Evolutionary conservation across 2,888 invertebrate species (phyloP).

Genomic region (Megaustenia siamemsis): DNA sequence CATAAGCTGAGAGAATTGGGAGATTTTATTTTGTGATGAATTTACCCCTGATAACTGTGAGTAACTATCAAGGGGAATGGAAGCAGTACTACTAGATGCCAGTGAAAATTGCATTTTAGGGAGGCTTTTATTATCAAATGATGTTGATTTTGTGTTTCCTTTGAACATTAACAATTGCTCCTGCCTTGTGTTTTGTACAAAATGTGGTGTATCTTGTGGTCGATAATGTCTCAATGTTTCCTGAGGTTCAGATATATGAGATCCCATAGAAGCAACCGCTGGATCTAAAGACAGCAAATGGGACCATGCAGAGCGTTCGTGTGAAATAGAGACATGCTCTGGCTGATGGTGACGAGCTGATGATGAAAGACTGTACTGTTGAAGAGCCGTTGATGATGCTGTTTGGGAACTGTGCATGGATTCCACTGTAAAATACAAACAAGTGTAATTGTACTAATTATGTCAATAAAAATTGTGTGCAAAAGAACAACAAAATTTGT

Average conservation of each 20-base stretch:
- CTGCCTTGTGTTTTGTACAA: not conserved
- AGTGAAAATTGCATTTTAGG: conserved; percentile 18
- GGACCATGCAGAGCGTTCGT: conserved; percentile 52
- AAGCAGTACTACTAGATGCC: not conserved
- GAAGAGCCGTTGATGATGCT: conserved; percentile 1
- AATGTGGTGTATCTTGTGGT: not conserved
- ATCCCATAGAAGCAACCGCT: conserved; percentile 10
- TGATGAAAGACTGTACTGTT: conserved; percentile 29
- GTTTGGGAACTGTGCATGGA: conserved; percentile 15
- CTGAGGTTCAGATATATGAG: conserved; percentile 26
- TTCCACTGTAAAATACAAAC: conserved; percentile 13
- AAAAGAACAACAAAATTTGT: too few species aligned
- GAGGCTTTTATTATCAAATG: conserved; percentile 9
- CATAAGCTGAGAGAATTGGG: conserved; percentile 43
- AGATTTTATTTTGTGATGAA: conserved; percentile 27
- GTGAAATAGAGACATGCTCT: not conserved
- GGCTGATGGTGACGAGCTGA: not conserved
- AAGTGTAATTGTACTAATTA: too few species aligned
- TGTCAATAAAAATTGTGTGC: too few species aligned
- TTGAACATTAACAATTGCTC: conserved; percentile 29
- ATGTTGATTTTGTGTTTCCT: not conserved
- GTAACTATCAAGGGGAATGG: conserved; percentile 13
- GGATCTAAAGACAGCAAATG: conserved; percentile 51
- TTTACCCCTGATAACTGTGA: not conserved
- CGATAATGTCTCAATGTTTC: conserved; percentile 31